phyloP scores from a whole-genome alignment of 1,140 invertebrate genomes.

The Drosophila suzukii region DNA sequence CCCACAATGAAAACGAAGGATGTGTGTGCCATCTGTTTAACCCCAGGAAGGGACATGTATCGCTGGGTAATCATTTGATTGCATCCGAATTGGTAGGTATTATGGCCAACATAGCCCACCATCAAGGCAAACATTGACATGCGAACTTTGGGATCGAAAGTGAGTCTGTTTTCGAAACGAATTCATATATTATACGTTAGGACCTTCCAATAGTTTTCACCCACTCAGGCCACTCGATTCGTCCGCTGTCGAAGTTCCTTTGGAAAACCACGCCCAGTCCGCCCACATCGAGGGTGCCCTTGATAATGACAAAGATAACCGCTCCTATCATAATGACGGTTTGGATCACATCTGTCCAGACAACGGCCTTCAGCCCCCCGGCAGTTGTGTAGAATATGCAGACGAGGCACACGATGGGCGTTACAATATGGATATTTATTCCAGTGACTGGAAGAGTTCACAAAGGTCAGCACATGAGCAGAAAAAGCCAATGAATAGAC shows the following conservation, averaged over 20 bases:
- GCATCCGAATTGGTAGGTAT: slow-evolving; percentile 88
- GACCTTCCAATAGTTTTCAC: slow-evolving; percentile 40
- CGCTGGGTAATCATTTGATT: slow-evolving; percentile 90
- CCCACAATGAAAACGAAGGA: slow-evolving; percentile 90
- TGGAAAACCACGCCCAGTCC: slow-evolving; percentile 90
- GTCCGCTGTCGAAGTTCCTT: slow-evolving; percentile 89
- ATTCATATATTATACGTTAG: background rate
- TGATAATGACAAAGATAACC: slow-evolving; percentile 91
- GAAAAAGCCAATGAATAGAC: background rate
- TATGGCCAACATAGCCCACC: slow-evolving; percentile 89
- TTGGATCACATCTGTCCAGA: slow-evolving; percentile 97
- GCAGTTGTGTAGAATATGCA: slow-evolving; percentile 70
- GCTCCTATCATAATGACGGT: slow-evolving; percentile 93
- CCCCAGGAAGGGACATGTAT: slow-evolving; percentile 86
- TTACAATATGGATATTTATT: slow-evolving; percentile 92
- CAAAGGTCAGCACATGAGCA: background rate
- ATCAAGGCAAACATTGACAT: slow-evolving; percentile 90
- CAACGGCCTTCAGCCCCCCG: slow-evolving; percentile 96
- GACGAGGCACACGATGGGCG: slow-evolving; percentile 88
- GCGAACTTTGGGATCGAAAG: slow-evolving; percentile 88
- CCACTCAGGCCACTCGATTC: slow-evolving; percentile 92
- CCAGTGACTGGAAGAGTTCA: slow-evolving; percentile 90
- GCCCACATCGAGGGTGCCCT: slow-evolving; percentile 92
- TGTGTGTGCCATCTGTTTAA: slow-evolving; percentile 88
- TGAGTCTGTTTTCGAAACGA: slow-evolving; percentile 47